Evolutionary conservation across 2,113 vertebrate species (phyloP).

Genomic region (Sebastes schlegelii): DNA sequence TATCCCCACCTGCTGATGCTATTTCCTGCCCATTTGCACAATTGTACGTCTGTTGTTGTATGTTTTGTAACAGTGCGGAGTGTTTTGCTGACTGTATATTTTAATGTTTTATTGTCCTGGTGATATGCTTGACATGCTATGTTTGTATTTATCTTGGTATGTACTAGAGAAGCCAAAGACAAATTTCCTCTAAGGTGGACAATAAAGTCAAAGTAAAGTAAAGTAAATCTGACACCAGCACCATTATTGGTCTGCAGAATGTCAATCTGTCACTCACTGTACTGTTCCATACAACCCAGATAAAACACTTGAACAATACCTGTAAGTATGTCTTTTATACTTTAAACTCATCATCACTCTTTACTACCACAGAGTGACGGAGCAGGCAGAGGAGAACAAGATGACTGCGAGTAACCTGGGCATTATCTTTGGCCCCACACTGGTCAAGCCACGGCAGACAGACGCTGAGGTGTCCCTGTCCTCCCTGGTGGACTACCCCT

Average conservation of each 20-base stretch:
- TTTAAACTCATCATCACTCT: not conserved
- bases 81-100: no score
- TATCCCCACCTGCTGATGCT: no score
- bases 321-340: not conserved
- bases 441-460: slow-evolving; percentile 91
- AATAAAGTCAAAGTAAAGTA: no score
- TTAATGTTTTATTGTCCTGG: no score
- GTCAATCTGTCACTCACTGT: not conserved
- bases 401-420: slow-evolving; percentile 98
- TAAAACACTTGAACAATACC: not conserved
- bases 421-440: slow-evolving; percentile 96
- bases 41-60: no score
- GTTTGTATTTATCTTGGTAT: no score
- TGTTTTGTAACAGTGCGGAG: no score
- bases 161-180: no score
- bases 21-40: no score
- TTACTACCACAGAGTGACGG: slow-evolving; percentile 86
- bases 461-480: slow-evolving; percentile 94
- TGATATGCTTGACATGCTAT: no score
- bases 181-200: no score
- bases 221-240: no score
- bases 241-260: not conserved
- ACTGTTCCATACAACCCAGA: not conserved
- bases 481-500: slow-evolving; percentile 95
- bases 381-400: slow-evolving; percentile 95